phyloP scores from a whole-genome alignment of 2,888 invertebrate genomes.

The Agrotis exclamationis region DNA sequence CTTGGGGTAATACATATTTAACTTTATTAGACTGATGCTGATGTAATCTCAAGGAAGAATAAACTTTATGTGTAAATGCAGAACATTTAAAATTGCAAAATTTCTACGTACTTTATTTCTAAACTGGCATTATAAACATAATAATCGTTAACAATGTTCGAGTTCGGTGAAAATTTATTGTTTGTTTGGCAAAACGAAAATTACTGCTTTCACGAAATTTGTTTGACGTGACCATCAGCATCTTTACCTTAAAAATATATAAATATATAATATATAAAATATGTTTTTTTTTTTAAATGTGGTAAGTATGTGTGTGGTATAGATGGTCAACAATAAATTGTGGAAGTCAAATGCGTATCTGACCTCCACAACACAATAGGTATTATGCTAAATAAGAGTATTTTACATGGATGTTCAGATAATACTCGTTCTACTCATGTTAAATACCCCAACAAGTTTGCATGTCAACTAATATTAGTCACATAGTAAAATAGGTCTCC shows the following conservation, averaged over 20 bases:
- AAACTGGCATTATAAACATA: conserved; percentile 11
- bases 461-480: conserved; percentile 19
- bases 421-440: too few species aligned
- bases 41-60: neutral
- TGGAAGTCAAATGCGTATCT: too few species aligned
- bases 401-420: too few species aligned
- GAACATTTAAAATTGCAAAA: neutral
- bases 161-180: neutral
- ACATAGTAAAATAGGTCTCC: conserved; percentile 10
- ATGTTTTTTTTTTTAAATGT: neutral
- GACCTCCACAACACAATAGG: too few species aligned
- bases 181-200: neutral
- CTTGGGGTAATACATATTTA: neutral
- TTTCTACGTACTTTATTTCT: neutral
- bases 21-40: neutral
- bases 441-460: neutral
- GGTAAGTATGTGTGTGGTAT: too few species aligned
- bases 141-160: neutral
- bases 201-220: neutral
- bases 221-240: neutral
- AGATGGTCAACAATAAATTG: too few species aligned
- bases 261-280: neutral
- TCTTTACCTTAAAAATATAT: neutral
- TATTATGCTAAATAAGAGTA: too few species aligned
- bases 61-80: neutral